phyloP scores from a whole-genome alignment of 2,888 invertebrate genomes.

The Lapara coniferarum region DNA sequence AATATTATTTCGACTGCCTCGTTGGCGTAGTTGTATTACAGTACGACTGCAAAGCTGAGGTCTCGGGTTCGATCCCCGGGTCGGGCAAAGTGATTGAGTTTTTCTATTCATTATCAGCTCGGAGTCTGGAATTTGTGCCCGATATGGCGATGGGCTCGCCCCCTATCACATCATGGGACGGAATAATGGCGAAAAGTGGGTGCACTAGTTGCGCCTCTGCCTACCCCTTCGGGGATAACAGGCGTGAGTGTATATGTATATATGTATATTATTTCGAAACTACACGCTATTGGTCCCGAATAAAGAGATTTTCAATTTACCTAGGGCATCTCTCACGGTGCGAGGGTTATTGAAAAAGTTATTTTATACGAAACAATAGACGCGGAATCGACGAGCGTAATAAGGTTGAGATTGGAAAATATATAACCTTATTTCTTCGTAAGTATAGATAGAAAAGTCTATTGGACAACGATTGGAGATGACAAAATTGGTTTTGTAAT shows the following conservation, averaged over 20 bases:
- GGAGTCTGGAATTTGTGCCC: too few species aligned
- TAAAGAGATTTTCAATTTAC: constrained; percentile 2
- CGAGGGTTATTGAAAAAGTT: neutral
- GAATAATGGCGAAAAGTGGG: too few species aligned
- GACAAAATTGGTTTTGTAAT: neutral
- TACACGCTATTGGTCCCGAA: neutral
- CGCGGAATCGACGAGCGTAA: neutral
- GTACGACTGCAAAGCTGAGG: too few species aligned
- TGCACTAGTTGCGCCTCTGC: too few species aligned
- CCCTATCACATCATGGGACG: too few species aligned
- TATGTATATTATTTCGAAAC: neutral
- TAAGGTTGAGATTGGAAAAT: neutral
- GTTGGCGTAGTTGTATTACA: too few species aligned
- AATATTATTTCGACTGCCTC: neutral
- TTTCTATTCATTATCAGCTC: too few species aligned
- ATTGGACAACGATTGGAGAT: neutral
- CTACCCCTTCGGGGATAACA: too few species aligned
- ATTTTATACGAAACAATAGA: neutral
- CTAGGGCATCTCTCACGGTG: neutral
- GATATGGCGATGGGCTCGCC: too few species aligned
- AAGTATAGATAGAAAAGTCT: neutral
- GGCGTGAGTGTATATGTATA: too few species aligned
- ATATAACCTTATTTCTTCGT: neutral
- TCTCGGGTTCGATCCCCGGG: too few species aligned
- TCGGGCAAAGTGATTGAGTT: too few species aligned